Conservation (phyloP, 2,113 vertebrate species). For the Sterna hirundo region DNA sequence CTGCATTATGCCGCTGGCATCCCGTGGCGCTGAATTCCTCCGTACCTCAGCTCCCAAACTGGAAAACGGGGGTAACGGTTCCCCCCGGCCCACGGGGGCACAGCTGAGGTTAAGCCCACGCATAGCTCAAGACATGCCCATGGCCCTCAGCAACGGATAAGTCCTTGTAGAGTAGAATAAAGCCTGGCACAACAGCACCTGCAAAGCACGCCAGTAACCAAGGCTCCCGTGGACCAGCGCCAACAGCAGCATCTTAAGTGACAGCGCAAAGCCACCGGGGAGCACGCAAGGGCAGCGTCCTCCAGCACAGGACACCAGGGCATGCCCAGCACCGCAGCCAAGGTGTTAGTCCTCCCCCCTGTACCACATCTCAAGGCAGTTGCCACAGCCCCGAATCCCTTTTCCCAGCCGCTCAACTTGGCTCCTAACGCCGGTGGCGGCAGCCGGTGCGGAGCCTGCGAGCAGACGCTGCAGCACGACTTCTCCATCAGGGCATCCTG, state of each 20-base stretch:
- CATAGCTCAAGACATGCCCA: not conserved
- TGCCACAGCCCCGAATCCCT: not conserved
- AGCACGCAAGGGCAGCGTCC: not conserved
- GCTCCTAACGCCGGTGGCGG: not conserved
- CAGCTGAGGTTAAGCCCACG: not conserved
- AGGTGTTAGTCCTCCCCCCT: not conserved
- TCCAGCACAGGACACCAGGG: not conserved
- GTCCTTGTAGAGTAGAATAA: not conserved
- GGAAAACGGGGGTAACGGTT: fast-evolving
- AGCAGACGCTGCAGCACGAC: not conserved
- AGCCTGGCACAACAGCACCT: not conserved
- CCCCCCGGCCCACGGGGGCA: no score
- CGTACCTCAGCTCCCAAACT: not conserved
- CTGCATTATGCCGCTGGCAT: not conserved
- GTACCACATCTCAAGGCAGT: not conserved
- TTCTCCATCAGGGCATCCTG: not conserved
- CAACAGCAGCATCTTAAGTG: not conserved
- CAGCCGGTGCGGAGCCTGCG: fast-evolving
- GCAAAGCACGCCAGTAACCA: not conserved
- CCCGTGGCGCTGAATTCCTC: not conserved
- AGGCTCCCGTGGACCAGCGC: not conserved
- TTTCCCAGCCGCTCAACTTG: fast-evolving
- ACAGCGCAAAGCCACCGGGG: not conserved
- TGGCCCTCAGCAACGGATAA: not conserved
- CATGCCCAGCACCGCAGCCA: not conserved